Evolutionary conservation across 1,140 invertebrate species (phyloP).

Genomic region (Lasioglossum albipes): DNA sequence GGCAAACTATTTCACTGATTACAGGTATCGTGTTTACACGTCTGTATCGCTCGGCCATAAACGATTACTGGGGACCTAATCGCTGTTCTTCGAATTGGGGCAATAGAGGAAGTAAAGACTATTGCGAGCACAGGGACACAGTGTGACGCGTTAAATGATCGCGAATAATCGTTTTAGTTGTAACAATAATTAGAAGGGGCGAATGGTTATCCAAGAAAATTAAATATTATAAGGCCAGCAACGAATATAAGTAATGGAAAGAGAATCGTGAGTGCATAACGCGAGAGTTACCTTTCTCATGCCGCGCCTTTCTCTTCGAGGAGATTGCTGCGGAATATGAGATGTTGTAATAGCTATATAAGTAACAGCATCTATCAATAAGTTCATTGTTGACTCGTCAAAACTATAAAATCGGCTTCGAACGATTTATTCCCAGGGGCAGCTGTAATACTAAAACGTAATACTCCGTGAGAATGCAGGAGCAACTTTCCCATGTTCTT

Average conservation of each 20-base stretch:
- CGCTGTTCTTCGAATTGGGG: background rate
- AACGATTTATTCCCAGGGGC: background rate
- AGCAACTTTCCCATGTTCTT: too few relatives aligned
- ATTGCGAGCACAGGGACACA: too few relatives aligned
- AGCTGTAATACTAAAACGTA: background rate
- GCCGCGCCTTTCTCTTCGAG: constrained; percentile 44
- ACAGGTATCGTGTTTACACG: background rate
- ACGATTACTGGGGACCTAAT: background rate
- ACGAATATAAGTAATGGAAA: constrained; percentile 32
- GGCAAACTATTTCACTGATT: constrained; percentile 26
- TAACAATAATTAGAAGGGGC: background rate
- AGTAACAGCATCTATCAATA: constrained; percentile 34
- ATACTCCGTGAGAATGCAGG: background rate
- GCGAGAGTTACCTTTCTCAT: constrained; percentile 39
- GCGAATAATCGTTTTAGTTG: too few relatives aligned
- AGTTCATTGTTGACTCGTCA: constrained; percentile 29
- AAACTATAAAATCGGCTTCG: background rate
- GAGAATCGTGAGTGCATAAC: constrained; percentile 33
- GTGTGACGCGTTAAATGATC: too few relatives aligned
- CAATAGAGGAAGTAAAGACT: background rate
- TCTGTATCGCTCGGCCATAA: background rate
- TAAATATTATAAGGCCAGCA: constrained; percentile 2
- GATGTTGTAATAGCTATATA: constrained; percentile 32
- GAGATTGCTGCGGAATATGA: constrained; percentile 25
- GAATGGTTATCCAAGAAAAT: background rate